A percentile compares a stretch with the other conserved stretches of the same genome.
phyloP scores from a whole-genome alignment of 2,888 invertebrate genomes.

The Eledone cirrhosa region DNA sequence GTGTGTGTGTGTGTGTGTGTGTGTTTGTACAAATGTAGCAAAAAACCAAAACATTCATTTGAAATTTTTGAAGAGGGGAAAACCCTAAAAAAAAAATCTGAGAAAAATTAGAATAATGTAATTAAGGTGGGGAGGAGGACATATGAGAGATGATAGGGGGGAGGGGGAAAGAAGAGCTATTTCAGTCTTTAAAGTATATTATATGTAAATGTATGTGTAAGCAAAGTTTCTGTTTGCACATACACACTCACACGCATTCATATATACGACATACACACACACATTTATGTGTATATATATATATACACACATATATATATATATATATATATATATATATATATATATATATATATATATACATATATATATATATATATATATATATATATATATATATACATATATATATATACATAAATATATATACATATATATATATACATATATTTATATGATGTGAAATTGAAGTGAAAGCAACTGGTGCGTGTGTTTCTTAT shows the following conservation, averaged over 20 bases:
- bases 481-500: neutral
- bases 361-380: neutral
- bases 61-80: too few species aligned
- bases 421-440: slow-evolving; percentile 2
- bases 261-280: neutral
- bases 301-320: neutral
- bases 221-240: too few species aligned
- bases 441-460: neutral
- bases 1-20: too few species aligned
- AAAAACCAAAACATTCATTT: too few species aligned
- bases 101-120: too few species aligned
- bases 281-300: neutral
- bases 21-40: too few species aligned
- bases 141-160: too few species aligned
- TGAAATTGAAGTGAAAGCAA: neutral
- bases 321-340: slow-evolving; percentile 10
- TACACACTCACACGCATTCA: neutral
- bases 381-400: neutral
- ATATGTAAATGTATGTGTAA: too few species aligned
- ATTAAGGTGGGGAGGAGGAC: too few species aligned
- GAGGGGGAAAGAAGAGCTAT: too few species aligned
- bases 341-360: neutral
- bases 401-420: neutral
- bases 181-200: too few species aligned
- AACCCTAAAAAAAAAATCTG: too few species aligned